Base-by-base conservation (phyloP, 2,797 vertebrate species). In the Phalloptychus januarius region DNA sequence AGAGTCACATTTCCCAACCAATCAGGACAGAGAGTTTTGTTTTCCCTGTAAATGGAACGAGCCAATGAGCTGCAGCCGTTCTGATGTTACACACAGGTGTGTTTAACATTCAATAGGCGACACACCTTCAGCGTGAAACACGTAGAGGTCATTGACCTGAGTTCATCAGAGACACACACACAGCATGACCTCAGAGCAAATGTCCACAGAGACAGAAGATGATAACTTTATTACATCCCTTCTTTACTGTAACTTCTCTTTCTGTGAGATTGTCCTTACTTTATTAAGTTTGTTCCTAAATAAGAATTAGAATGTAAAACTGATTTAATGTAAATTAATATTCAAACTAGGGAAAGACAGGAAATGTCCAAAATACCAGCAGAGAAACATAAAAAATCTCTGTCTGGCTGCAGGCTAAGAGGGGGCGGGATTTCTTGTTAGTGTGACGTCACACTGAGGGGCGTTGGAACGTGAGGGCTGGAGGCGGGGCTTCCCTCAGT, bases 381-480 rank as follows among this genome's bases (percentile, higher is more conserved):
- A 56, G n/a, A 28, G 54, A 31, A 31, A 58, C 25, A 28, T 0
- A 4, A n/a, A 54, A n/a, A 54, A 1, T 7, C 46, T 61, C 56
- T 2, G 5, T 4, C 28, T 31, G 56, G 56, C 56, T 61, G 15
- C 12, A 18, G 15, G 56, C 12, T 15, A 25, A 15, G 4, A 12
- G 23, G 1, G 25, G 36, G 36, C 40, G 38, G 36, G 36, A 42
- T 12, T 69, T n/a, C n/a, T 11, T 13, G 23, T 42, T 18, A 15
- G 2, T 61, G 63, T 36, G 63, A 67, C 36, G 36, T 40, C 36
- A 42, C 23, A n/a, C 23, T n/a, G 65, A 40, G 2, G 44, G 12
- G 6, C 28, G 78, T 16, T 18, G 72, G 76, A 79, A 87, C 79
- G 81, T 85, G 88, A 84, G 83, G 6, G n/a, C 0, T 18, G 45